Evolutionary conservation across 2,797 vertebrate species (phyloP).

Genomic region (Parambassis ranga): DNA sequence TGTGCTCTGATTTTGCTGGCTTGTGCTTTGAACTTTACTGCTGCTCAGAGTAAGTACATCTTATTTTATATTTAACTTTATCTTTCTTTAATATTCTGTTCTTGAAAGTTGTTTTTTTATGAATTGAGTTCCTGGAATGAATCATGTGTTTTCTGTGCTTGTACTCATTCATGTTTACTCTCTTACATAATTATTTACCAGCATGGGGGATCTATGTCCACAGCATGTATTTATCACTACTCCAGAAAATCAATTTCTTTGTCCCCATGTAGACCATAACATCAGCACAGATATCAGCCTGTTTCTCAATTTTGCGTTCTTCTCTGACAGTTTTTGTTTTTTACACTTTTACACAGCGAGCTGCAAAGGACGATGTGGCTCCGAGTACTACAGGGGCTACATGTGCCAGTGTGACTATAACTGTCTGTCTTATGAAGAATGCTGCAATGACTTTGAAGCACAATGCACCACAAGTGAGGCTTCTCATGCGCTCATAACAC

Average conservation of each 20-base stretch:
- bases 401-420: constrained; percentile 92
- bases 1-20: constrained; percentile 47
- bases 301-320: not conserved
- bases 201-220: not conserved
- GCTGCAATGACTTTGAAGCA: constrained; percentile 89
- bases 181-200: constrained; percentile 37
- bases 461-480: constrained; percentile 87
- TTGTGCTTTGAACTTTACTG: constrained; percentile 35
- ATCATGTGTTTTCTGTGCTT: not conserved
- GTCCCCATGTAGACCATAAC: not conserved
- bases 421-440: constrained; percentile 89
- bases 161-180: constrained; percentile 36
- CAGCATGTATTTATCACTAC: not conserved
- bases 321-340: not conserved
- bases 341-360: constrained; percentile 63
- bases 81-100: not conserved
- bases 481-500: not conserved
- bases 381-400: constrained; percentile 85
- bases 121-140: not conserved
- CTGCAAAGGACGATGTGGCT: constrained; percentile 90
- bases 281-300: not conserved
- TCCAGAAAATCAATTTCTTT: constrained; percentile 10
- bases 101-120: not conserved
- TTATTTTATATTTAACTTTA: not conserved
- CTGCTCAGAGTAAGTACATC: constrained; percentile 71